These are phyloP conservation scores for Eugnorisma glareosa DNA, from an alignment of 2,888 invertebrate species.

Conservation along the genomic window DNA sequence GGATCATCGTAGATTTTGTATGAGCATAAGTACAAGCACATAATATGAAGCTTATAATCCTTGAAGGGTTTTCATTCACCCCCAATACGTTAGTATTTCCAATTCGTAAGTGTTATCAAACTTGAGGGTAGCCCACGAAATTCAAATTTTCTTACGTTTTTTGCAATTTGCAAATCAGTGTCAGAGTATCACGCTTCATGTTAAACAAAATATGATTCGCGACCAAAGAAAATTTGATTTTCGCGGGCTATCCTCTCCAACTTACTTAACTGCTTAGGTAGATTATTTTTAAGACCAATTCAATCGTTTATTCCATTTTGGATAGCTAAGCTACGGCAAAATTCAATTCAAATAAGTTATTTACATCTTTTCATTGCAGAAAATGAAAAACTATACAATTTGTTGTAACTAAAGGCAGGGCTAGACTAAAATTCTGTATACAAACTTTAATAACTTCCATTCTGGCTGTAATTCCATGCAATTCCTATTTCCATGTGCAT, in stretches of 20 bases:
- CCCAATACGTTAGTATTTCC: not conserved
- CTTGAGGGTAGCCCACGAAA: too few species aligned
- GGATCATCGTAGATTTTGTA: not conserved
- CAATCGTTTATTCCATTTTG: not conserved
- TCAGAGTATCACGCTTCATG: too few species aligned
- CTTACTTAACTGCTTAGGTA: too few species aligned
- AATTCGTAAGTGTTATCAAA: not conserved
- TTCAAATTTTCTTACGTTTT: too few species aligned
- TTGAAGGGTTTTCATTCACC: not conserved
- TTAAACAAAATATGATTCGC: too few species aligned
- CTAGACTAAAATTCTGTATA: slow-evolving; percentile 11
- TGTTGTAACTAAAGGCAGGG: not conserved
- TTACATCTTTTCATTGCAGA: not conserved
- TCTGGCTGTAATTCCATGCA: slow-evolving; percentile 4
- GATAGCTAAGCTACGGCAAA: not conserved
- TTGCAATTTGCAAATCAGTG: too few species aligned
- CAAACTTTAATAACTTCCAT: slow-evolving; percentile 25
- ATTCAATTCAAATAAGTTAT: not conserved
- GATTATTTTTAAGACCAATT: not conserved
- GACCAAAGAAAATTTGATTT: too few species aligned
- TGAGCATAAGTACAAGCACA: not conserved
- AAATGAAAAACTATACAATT: slow-evolving; percentile 1
- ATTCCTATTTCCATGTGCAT: slow-evolving; percentile 32
- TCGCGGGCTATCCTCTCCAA: too few species aligned
- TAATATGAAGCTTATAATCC: not conserved